Evolutionary conservation across 2,797 vertebrate genomes (phyloP).

Genomic region (Acipenser transmontanus): DNA sequence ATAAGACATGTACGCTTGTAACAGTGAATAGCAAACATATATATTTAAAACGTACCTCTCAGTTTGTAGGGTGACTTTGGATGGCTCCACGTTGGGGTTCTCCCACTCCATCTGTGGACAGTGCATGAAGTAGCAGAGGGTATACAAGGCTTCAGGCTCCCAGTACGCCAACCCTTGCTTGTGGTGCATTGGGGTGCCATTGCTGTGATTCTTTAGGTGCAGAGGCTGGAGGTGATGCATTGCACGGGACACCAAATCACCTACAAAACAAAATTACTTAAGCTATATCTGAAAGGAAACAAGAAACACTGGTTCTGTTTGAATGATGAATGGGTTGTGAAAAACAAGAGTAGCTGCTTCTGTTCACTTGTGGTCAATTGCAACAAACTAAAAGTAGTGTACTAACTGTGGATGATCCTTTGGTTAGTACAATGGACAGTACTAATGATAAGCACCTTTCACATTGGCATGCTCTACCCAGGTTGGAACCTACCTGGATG

Average conservation of each 20-base stretch:
- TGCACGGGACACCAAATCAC: conserved; percentile 87
- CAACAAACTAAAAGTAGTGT: too few relatives aligned
- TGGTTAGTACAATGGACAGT: too few relatives aligned
- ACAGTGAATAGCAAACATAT: too few relatives aligned
- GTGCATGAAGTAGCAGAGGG: conserved; percentile 98
- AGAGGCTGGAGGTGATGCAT: conserved; percentile 93
- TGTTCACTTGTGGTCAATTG: too few relatives aligned
- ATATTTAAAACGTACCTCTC: conserved; percentile 68
- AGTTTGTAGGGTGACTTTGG: conserved; percentile 83
- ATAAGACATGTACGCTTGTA: too few relatives aligned
- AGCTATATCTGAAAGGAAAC: background rate
- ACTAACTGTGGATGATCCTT: too few relatives aligned
- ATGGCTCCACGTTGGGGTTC: conserved; percentile 89
- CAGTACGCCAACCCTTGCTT: conserved; percentile 80
- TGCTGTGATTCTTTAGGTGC: conserved; percentile 78
- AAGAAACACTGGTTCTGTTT: too few relatives aligned
- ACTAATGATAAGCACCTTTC: too few relatives aligned
- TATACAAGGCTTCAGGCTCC: conserved; percentile 91
- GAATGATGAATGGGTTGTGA: too few relatives aligned
- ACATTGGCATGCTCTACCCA: too few relatives aligned
- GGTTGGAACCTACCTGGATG: too few relatives aligned
- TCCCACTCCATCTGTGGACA: conserved; percentile 96
- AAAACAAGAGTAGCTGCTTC: too few relatives aligned
- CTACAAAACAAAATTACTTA: conserved; percentile 47
- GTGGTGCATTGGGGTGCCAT: conserved; percentile 83